phyloP scores from a whole-genome alignment of 2,113 vertebrate genomes.

The Aptenodytes forsteri region DNA sequence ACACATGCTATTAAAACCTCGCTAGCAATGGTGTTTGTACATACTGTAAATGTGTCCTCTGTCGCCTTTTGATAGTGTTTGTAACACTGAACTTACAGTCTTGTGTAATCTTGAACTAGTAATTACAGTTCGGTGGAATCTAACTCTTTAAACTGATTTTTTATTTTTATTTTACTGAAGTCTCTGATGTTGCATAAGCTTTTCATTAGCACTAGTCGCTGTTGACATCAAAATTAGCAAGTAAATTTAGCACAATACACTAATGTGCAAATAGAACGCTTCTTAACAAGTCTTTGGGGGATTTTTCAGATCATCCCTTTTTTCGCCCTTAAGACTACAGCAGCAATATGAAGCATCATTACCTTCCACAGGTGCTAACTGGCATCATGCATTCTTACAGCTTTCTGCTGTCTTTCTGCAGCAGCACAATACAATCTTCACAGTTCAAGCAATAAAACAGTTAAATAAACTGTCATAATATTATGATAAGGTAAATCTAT shows the following conservation, averaged over 20 bases:
- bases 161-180: neutral
- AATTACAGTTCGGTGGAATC: neutral
- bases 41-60: neutral
- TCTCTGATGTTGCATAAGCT: slow-evolving; percentile 63
- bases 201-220: slow-evolving; percentile 49
- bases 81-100: neutral
- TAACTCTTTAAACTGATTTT: neutral
- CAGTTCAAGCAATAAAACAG: neutral
- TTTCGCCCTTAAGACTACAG: neutral
- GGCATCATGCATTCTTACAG: neutral
- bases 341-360: neutral
- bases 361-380: neutral
- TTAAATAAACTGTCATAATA: neutral
- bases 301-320: slow-evolving; percentile 53
- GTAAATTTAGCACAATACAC: slow-evolving; percentile 70
- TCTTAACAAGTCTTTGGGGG: slow-evolving; percentile 74
- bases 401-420: slow-evolving; percentile 1
- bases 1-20: neutral
- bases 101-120: neutral
- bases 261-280: slow-evolving; percentile 30
- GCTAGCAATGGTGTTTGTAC: neutral
- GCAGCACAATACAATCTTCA: neutral
- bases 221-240: slow-evolving; percentile 67
- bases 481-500: neutral
- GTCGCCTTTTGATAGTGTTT: neutral